phyloP scores from a whole-genome alignment of 2,797 vertebrate genomes.

The Chiloscyllium punctatum region DNA sequence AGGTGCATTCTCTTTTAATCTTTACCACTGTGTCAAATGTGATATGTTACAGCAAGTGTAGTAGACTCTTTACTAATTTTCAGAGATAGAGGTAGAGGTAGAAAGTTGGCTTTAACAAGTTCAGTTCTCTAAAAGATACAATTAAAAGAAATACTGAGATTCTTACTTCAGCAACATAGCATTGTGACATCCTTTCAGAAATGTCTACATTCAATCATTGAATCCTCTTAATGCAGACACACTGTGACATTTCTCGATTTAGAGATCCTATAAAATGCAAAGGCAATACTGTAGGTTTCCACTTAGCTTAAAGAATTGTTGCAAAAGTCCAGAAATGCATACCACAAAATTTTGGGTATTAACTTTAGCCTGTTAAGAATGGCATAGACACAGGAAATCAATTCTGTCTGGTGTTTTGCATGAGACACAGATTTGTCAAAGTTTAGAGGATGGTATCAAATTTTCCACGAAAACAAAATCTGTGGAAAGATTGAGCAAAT shows the following conservation, averaged over 20 bases:
- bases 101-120: not conserved
- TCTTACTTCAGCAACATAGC: no score
- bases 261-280: no score
- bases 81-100: no score
- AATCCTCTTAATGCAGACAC: no score
- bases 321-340: not conserved
- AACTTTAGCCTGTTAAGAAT: not conserved
- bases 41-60: not conserved
- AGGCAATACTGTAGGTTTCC: not conserved
- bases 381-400: not conserved
- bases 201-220: no score
- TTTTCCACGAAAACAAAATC: not conserved
- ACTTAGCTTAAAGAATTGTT: not conserved
- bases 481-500: not conserved
- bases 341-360: not conserved
- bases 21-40: not conserved
- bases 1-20: not conserved
- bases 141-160: not conserved
- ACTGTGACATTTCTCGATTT: no score
- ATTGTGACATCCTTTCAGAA: no score
- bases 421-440: not conserved
- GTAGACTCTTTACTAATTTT: no score
- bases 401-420: not conserved
- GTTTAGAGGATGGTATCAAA: not conserved
- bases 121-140: not conserved